A percentile compares a stretch with the other conserved stretches of the same genome.
Conservation (phyloP, 2,888 invertebrate genomes). For the Aporophyla nigra region DNA sequence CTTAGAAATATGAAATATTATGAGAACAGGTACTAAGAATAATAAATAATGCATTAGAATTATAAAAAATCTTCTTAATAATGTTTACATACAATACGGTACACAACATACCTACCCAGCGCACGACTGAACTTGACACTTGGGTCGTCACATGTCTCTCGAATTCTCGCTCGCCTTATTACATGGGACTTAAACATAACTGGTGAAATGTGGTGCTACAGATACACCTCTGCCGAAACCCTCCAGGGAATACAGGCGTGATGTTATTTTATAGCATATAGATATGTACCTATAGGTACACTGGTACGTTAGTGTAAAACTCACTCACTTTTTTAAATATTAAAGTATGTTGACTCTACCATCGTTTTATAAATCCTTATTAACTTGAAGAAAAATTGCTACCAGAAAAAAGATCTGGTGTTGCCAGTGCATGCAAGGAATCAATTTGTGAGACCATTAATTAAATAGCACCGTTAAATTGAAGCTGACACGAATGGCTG, state of each 20-base stretch:
- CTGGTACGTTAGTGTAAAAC: not conserved
- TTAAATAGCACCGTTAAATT: conserved; percentile 69
- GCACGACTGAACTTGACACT: too few species aligned
- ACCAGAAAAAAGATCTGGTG: conserved; percentile 32
- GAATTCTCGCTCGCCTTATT: too few species aligned
- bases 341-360: not conserved
- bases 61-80: too few species aligned
- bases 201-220: not conserved
- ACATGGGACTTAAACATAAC: not conserved
- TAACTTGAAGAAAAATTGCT: conserved; percentile 7
- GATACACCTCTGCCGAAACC: too few species aligned
- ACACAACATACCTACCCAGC: too few species aligned
- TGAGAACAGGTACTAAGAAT: too few species aligned
- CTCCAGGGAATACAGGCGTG: not conserved
- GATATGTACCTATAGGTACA: not conserved
- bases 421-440: conserved; percentile 64
- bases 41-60: too few species aligned
- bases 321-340: not conserved
- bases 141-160: too few species aligned
- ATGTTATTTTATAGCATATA: not conserved
- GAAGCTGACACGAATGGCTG: conserved; percentile 66
- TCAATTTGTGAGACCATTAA: conserved; percentile 72
- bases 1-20: too few species aligned
- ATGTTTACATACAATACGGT: too few species aligned
- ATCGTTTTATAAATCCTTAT: not conserved